Percentiles rank a stretch among this genome's conserved stretches.
Conservation (phyloP, 2,797 vertebrate species). For the Hypotaenidia philippensis region DNA sequence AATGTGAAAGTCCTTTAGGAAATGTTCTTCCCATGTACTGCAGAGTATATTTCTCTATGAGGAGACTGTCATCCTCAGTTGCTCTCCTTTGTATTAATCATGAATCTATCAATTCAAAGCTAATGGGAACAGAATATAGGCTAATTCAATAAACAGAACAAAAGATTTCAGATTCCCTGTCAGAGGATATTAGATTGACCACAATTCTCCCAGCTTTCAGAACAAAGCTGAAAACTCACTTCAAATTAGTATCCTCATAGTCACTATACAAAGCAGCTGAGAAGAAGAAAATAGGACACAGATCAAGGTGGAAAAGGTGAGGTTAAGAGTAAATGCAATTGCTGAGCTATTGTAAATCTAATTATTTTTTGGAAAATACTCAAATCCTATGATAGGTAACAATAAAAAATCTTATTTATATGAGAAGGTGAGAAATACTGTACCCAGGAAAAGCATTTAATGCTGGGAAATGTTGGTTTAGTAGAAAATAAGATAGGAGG, state of each 20-base stretch:
- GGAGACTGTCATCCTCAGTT: neutral
- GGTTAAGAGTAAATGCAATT: neutral
- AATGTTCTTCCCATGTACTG: neutral
- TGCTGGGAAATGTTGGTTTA: neutral
- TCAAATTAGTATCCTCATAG: slow-evolving; percentile 2
- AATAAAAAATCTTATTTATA: neutral
- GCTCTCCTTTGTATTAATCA: slow-evolving; percentile 22
- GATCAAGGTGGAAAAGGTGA: neutral
- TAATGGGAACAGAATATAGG: neutral
- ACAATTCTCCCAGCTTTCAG: slow-evolving; percentile 19
- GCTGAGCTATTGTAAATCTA: neutral
- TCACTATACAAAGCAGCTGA: neutral
- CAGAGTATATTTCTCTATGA: neutral
- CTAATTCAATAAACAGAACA: slow-evolving; percentile 46
- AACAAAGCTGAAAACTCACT: slow-evolving; percentile 41
- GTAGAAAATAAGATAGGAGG: neutral
- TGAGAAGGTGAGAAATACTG: neutral
- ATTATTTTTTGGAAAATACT: neutral
- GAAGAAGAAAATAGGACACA: neutral
- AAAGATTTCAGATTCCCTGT: slow-evolving; percentile 28
- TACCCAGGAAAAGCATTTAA: neutral
- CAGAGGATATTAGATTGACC: slow-evolving; percentile 28
- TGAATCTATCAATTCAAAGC: slow-evolving; percentile 3
- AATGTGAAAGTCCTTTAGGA: neutral
- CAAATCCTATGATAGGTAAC: neutral